Conservation (phyloP, 37 sponge, comb jelly and placozoan genomes). For the Mnemiopsis leidyi region DNA sequence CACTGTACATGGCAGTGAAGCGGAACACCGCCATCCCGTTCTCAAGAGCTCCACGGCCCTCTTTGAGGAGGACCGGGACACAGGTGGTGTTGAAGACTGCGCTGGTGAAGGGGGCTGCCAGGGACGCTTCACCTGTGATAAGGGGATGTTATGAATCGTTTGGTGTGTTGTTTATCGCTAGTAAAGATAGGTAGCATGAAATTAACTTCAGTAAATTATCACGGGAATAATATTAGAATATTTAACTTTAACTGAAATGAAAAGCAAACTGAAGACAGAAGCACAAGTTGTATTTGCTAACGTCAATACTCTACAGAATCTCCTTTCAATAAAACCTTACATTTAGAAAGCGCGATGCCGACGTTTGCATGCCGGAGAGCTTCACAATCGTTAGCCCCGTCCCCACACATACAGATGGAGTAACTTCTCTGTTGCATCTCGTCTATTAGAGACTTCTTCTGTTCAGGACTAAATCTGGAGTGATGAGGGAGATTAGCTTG, state of each 20-base stretch:
- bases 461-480: constrained; percentile 74
- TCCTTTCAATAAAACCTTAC: too few relatives aligned
- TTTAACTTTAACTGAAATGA: too few relatives aligned
- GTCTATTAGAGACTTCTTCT: constrained; percentile 79
- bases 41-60: constrained; percentile 83
- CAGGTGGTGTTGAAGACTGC: constrained; percentile 74
- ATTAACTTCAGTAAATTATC: too few relatives aligned
- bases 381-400: constrained; percentile 96
- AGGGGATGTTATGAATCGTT: too few relatives aligned
- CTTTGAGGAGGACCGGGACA: constrained; percentile 73
- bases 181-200: too few relatives aligned
- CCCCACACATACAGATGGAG: constrained; percentile 89
- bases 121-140: constrained; percentile 77
- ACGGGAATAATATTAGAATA: background rate
- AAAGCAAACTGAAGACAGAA: too few relatives aligned
- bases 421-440: constrained; percentile 70
- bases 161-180: too few relatives aligned
- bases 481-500: background rate
- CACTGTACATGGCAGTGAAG: constrained; percentile 90
- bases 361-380: constrained; percentile 17
- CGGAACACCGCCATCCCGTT: constrained; percentile 85
- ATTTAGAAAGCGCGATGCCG: constrained; percentile 8
- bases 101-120: constrained; percentile 91
- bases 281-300: too few relatives aligned
- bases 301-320: too few relatives aligned